Conservation (phyloP, 2,113 vertebrate species). For the Ptychochromis oligacanthus region DNA sequence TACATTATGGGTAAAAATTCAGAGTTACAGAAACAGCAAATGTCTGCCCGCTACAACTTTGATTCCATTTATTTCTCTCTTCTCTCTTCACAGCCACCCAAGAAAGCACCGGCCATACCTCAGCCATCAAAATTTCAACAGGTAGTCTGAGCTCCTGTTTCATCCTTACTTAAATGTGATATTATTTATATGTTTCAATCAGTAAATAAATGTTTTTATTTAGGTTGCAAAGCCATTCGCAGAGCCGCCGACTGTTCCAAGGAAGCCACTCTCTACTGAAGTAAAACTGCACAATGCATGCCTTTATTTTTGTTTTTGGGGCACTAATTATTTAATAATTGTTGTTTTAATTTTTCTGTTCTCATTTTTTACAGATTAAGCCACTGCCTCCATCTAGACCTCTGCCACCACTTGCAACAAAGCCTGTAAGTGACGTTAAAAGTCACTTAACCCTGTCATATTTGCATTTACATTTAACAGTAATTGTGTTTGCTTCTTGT, state of each 20-base stretch:
- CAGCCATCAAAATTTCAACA: slow-evolving; percentile 49
- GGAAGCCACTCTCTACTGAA: slow-evolving; percentile 53
- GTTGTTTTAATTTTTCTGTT: not conserved
- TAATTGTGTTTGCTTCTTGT: not conserved
- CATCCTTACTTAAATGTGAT: not conserved
- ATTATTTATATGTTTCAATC: not conserved
- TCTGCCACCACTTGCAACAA: slow-evolving; percentile 75
- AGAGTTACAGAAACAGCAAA: not conserved
- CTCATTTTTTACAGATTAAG: slow-evolving; percentile 60
- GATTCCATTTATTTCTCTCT: not conserved
- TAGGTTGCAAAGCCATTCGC: slow-evolving; percentile 63
- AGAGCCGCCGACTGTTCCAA: slow-evolving; percentile 48
- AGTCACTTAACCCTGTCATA: not conserved
- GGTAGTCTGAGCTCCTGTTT: slow-evolving; percentile 50
- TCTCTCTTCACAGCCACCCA: slow-evolving; percentile 66
- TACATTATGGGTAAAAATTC: not conserved
- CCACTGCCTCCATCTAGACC: slow-evolving; percentile 79
- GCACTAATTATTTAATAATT: not conserved
- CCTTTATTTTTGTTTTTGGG: not conserved
- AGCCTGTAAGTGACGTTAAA: slow-evolving; percentile 62
- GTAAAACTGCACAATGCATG: slow-evolving; percentile 32
- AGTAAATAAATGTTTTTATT: slow-evolving; percentile 32
- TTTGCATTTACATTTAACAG: not conserved
- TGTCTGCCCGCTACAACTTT: no score
- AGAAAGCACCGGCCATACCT: slow-evolving; percentile 19